Evolutionary conservation across 2,797 vertebrate genomes (phyloP), one percentile per base, ranked within the genome.

Genomic region (Simalia tracyae): DNA sequence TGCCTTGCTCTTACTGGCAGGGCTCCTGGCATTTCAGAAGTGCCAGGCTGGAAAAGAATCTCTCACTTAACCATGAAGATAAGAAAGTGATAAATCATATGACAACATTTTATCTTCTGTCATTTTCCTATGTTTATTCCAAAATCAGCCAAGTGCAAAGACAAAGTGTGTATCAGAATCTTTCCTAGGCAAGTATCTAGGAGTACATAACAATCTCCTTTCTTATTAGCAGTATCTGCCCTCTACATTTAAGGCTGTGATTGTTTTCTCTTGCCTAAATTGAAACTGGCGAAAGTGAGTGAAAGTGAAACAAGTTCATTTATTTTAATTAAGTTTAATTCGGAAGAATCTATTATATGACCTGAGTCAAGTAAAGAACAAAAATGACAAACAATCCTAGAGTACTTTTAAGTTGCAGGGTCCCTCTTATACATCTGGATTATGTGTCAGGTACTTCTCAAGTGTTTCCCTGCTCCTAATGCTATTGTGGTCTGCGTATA

Each of bases 41-140:
- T 93, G 59, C 93, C 91, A 89, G 90, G 7, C 91, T 91, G 50
- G 42, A 57, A 91, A 91, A 90, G 60, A 93, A n/a, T 64, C n/a
- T 61, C 68, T 87, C 50, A 56, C 4, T 54, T 94, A 93, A 92
- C 84, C 64, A 3, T 9, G n/a, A 89, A 92, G 92, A 94, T 93
- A 81, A 93, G 66, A 63, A 56, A 90, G 36, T 66, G 84, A 91
- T 94, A 89, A 89, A 90, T 57, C 19, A 63, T 87, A 90, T 6
- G 42, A 57, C 92, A 57, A 54, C 60, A 86, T 56, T 1, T 15
- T 50, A 61, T 93, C 91, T 88, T 84, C 84, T 89, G 10, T 63
- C 28, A 12, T 72, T 88, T 92, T 88, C 88, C 46, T 42, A 1
- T 10, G 19, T 31, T 85, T 66, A 26, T 26, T 88, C 42, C 86